phyloP scores from a whole-genome alignment of 2,113 vertebrate genomes.

The Kryptolebias marmoratus region DNA sequence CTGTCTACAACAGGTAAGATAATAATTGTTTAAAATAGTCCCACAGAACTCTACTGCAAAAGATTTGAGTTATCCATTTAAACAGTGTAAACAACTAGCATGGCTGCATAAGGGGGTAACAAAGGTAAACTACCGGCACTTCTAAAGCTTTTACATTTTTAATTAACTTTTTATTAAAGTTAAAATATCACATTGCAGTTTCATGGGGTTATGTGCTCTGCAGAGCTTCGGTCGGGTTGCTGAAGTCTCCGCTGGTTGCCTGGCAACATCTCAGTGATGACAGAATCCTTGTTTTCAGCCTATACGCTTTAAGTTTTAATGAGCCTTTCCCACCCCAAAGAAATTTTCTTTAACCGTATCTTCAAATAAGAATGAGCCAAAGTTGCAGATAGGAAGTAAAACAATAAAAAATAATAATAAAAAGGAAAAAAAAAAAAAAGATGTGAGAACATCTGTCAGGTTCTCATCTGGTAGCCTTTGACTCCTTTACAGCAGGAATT shows the following conservation, averaged over 20 bases:
- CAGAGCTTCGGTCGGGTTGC: neutral
- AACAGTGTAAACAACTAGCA: neutral
- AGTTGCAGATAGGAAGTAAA: neutral
- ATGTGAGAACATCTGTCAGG: constrained; percentile 25
- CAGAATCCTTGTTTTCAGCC: constrained; percentile 3
- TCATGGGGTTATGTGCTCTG: neutral
- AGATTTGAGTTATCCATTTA: no score
- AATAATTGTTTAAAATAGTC: no score
- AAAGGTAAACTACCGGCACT: neutral
- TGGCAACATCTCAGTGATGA: constrained; percentile 16
- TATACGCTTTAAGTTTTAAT: neutral
- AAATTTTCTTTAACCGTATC: neutral
- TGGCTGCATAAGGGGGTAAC: neutral
- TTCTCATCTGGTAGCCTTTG: constrained; percentile 9
- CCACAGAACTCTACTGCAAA: no score
- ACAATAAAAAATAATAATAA: neutral
- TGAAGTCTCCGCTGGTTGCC: constrained; percentile 9
- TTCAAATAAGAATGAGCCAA: constrained; percentile 24
- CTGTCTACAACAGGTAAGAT: no score
- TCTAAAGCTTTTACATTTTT: constrained; percentile 13
- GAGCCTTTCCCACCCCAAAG: neutral
- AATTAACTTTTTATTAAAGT: constrained; percentile 14
- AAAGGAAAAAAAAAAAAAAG: neutral
- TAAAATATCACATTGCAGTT: constrained; percentile 8
- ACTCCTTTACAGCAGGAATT: constrained; percentile 16